Evolutionary conservation across 2,888 invertebrate species (phyloP).

Genomic region (Dioctria rufipes): DNA sequence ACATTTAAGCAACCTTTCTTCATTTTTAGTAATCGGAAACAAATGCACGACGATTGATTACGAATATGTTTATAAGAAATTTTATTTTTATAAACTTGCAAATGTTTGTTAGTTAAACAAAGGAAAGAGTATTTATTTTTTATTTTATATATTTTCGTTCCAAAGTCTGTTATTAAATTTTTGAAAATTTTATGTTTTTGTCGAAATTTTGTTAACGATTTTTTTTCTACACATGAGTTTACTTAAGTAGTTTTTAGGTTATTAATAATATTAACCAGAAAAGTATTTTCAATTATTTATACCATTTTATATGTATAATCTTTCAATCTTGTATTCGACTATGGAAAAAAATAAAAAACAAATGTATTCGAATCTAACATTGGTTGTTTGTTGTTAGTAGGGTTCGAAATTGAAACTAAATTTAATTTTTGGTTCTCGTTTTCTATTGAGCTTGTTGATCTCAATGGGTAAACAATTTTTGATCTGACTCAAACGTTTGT

Average conservation of each 20-base stretch:
- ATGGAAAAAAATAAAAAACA: neutral
- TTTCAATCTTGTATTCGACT: conserved; percentile 25
- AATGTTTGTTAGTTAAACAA: neutral
- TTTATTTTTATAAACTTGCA: conserved; percentile 3
- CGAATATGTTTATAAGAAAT: neutral
- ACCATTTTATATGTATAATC: conserved; percentile 9
- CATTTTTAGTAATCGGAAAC: neutral
- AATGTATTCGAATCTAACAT: neutral
- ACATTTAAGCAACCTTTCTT: neutral
- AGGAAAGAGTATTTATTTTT: conserved; percentile 10
- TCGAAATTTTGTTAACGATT: neutral
- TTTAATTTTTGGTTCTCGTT: too few species aligned
- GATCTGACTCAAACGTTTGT: too few species aligned
- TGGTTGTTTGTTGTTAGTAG: too few species aligned
- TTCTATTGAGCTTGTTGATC: too few species aligned
- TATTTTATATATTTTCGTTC: conserved; percentile 2
- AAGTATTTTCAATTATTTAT: conserved; percentile 35
- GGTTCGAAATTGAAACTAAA: too few species aligned
- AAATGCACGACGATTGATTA: neutral
- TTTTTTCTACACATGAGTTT: neutral
- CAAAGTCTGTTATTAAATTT: conserved; percentile 17
- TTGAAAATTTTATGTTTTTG: conserved; percentile 2
- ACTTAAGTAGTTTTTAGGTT: neutral
- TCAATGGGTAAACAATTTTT: too few species aligned
- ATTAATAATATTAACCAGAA: neutral